Evolutionary conservation across 2,797 vertebrate genomes (phyloP).

Genomic region (Xiphorhynchus erythropygius): DNA sequence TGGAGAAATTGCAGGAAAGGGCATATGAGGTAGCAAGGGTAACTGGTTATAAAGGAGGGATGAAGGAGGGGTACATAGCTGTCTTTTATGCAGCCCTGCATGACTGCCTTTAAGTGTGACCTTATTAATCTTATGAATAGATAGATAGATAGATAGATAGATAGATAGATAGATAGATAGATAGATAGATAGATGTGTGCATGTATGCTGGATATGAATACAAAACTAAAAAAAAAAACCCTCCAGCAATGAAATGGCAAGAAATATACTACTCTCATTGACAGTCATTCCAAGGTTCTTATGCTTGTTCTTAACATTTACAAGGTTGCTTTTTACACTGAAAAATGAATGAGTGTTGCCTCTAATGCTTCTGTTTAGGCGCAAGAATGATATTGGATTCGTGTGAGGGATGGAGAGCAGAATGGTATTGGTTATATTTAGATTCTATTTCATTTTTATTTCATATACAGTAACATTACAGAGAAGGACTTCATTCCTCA

Average conservation of each 20-base stretch:
- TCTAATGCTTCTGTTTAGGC: slow-evolving; percentile 25
- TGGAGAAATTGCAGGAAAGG: neutral
- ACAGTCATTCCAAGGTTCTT: neutral
- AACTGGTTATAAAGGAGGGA: neutral
- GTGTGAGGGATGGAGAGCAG: neutral
- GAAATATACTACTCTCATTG: neutral
- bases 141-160: neutral
- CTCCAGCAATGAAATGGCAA: neutral
- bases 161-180: neutral
- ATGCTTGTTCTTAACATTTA: neutral
- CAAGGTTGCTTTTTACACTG: slow-evolving; percentile 1
- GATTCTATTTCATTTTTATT: slow-evolving; percentile 35
- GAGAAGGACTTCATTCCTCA: slow-evolving; percentile 9
- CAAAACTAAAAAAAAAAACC: neutral
- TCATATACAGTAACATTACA: neutral
- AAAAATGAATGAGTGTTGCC: neutral
- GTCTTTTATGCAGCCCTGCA: neutral
- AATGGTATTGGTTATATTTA: neutral
- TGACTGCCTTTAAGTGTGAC: neutral
- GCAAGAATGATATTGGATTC: neutral
- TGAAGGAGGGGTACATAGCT: accelerated
- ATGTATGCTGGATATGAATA: neutral
- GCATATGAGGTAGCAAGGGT: neutral
- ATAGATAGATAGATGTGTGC: neutral
- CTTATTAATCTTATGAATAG: neutral